Conservation (phyloP, 2,113 vertebrate genomes). For the Melanerpes aurifrons region DNA sequence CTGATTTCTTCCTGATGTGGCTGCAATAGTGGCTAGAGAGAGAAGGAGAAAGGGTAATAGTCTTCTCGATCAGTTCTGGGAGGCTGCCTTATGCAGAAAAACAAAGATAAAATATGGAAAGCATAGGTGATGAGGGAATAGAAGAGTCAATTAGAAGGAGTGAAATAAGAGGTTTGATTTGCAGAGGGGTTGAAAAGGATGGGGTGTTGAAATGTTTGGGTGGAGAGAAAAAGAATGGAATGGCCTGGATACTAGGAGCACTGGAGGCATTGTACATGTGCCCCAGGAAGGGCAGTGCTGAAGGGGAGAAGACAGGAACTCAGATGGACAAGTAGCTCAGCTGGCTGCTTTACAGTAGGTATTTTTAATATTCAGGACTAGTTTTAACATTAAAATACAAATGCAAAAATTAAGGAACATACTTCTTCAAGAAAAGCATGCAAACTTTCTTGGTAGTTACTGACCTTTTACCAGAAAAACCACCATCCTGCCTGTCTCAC, state of each 20-base stretch:
- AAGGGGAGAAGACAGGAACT: neutral
- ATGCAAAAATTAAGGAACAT: neutral
- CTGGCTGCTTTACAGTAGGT: neutral
- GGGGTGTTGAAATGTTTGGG: neutral
- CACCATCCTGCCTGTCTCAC: neutral
- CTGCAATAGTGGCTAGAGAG: slow-evolving; percentile 30
- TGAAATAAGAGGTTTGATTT: neutral
- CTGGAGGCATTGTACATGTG: neutral
- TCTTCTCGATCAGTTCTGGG: slow-evolving; percentile 3
- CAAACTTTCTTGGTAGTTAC: neutral
- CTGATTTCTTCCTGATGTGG: slow-evolving; percentile 62
- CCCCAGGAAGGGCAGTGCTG: neutral
- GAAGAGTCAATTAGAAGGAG: neutral
- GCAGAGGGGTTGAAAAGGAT: neutral
- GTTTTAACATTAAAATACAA: neutral
- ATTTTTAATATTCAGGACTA: neutral
- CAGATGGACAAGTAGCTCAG: neutral
- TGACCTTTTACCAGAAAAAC: neutral
- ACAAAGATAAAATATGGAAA: neutral
- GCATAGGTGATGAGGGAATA: neutral
- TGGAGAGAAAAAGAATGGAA: neutral
- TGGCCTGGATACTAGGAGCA: rapidly evolving
- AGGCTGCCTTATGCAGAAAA: neutral
- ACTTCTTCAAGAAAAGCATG: neutral
- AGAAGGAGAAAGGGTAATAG: slow-evolving; percentile 28